Base-by-base conservation (phyloP, 2,113 vertebrate genomes). In the Bufo bufo region DNA sequence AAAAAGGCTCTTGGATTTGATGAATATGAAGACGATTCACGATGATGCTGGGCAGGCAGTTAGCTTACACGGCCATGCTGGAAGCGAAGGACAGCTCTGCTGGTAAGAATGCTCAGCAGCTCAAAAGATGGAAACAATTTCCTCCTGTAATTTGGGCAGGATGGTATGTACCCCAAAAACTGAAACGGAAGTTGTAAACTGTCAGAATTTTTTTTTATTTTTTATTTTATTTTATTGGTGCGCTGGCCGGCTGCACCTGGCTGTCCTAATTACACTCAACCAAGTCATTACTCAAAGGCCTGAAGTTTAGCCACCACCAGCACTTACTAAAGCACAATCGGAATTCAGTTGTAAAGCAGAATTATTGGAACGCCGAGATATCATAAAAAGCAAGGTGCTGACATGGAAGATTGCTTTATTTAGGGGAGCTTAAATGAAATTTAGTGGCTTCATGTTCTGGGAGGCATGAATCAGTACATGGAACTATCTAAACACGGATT, bases 141-240 rank as follows among this genome's bases (percentile, higher is more conserved):
- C 94, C 94, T 94, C 33, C 90, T 91, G 95, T 96, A 95, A 96
- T 96, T 96, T 97, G 95, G 91, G 92, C 91, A 92, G 94, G 94
- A 94, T 95, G 94, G 93, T 95, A 95, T 95, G 94, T 92, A 93
- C 94, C 94, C 93, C 93, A 92, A 90, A 94, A 96, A 97, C 96
- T 93, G 92, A 86, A 94, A 85, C 92, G 96, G 97, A 99, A 98
- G 97, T 95, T 97, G 96, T 99, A 97, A 97, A 97, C 97, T 97
- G 69, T 96, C 95, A 92, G 94, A 96, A 96, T 95, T 95, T 96
- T 92, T 97, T 97, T 58, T 84, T 97, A 96, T 58, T 84, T 95
- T 95, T 96, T 92, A 97, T 97, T 58, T 84, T 97, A 96, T 58
- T 84, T 97, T 97, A 96, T 96, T 96, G 94, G 96, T 95, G 94